Evolutionary conservation across 2,113 vertebrate species (phyloP), one percentile per base, ranked within the genome.

Genomic region (Tautogolabrus adspersus): DNA sequence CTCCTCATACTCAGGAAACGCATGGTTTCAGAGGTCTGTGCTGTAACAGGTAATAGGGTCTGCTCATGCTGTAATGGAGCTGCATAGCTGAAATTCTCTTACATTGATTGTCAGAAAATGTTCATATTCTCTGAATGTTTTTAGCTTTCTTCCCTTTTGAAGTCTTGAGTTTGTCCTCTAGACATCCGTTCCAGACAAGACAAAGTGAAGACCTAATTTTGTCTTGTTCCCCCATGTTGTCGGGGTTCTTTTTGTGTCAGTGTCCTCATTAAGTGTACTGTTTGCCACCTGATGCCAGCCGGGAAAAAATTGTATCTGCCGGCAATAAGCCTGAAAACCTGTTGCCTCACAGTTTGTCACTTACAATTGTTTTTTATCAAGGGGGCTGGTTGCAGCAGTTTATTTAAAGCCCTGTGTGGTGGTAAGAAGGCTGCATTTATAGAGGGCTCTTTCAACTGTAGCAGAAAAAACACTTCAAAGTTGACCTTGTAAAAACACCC

Each of bases 271-370:
- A 83, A 76, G 16, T 66, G 63, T 60, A 54, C 54, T 75, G 30
- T 81, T 77, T 77, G 72, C 56, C 84, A 88, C 72, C 84, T 85
- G 72, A 72, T 69, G 58, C 68, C 58, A 59, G 51, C 30, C 60
- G 66, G 69, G 75, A 82, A 63, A 26, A 75, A 75, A 85, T 58
- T 64, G 23, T 77, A 60, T 73, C 74, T 68, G 70, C 44, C 55
- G 82, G 70, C 77, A 89, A 84, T 84, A 67, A 77, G 76, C 69
- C 61, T 70, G 42, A 64, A 49, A 60, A 69, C 55, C 61, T 47
- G 57, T 68, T 49, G 11, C 13, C 61, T 83, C 44, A 60, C 46
- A 66, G 26, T 60, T 18, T 54, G 37, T 74, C 69, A 6, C 63
- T 65, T 76, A 58, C 55, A 63, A 66, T 37, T 64, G n/a, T 5